Evolutionary conservation across 2,113 vertebrate species (phyloP), one percentile per base, ranked within the genome.

Genomic region (Vanacampus margaritifer): DNA sequence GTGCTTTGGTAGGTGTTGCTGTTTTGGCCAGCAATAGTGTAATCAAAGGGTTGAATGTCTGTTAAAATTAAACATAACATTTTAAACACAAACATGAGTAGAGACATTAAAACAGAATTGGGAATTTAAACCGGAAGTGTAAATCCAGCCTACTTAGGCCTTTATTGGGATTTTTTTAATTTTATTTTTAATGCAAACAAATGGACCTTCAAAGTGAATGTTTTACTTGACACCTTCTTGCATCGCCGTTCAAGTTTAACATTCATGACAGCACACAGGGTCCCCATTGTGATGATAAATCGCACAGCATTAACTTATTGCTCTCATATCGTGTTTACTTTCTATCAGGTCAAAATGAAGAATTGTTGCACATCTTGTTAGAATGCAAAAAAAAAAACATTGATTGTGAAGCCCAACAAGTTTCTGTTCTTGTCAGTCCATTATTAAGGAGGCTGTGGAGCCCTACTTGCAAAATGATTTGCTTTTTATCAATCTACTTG

Each of bases 201-300:
- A 48, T 59, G 16, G 50, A 68, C 41, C 7, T 65, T 53, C 19
- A 64, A 58, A 21, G 41, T 68, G 64, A 43, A 67, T 50, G 69
- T 76, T 37, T 35, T 64, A 54, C 16, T 46, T 1, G 43, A 46
- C 16, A 6, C 17, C 67, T 41, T 4, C 21, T 68, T 71, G 7
- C 60, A 57, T 39, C 32, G 50, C 62, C 24, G 45, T 65, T 24
- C 11, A 69, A 54, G 23, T 36, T 19, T 36, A 23, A 28, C 37
- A 26, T 35, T 39, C 24, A 23, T 16, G 37, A 23, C 36, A 32
- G 8, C 62, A 45, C 39, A n/a, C 48, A 23, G 2, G 23, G 23
- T 23, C 24, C 11, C 23, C 51, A 5, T 12, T 26, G 51, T 26
- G 6, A 46, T 46, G 5, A 26, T 24, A 26, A 12, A 53, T 24